Base-by-base conservation (phyloP, 1,140 invertebrate species). In the Chrysomallon squamiferum region DNA sequence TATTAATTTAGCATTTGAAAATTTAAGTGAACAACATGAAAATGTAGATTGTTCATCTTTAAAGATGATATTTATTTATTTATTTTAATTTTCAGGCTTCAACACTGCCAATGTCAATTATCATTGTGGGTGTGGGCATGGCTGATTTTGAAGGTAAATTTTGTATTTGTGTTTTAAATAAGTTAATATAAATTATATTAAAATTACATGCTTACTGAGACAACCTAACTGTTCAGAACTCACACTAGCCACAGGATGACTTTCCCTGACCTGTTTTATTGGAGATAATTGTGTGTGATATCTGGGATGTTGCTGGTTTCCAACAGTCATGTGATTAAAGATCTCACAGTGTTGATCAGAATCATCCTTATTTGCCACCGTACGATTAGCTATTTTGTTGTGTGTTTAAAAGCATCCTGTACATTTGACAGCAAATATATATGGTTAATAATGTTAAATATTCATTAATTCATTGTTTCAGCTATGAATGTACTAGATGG, bases 401-500 rank as follows among this genome's bases (percentile, higher is more conserved):
- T n/a, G n/a, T n/a, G n/a, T n/a, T n/a, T n/a, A n/a, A n/a, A n/a
- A n/a, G n/a, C n/a, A n/a, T n/a, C n/a, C n/a, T n/a, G n/a, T n/a
- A n/a, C n/a, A n/a, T n/a, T n/a, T n/a, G n/a, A n/a, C n/a, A n/a
- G n/a, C n/a, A n/a, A n/a, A n/a, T n/a, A n/a, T n/a, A n/a, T n/a
- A n/a, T n/a, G n/a, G n/a, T n/a, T n/a, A n/a, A n/a, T n/a, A n/a
- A n/a, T n/a, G n/a, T n/a, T n/a, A n/a, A n/a, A n/a, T n/a, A n/a
- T n/a, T n/a, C n/a, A n/a, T n/a, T n/a, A n/a, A n/a, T n/a, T n/a
- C n/a, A 38, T 30, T 66, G 2, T 74, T 73, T 50, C 60, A 80
- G 77, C 74, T 0, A 89, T 89, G 89, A 86, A 89, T 66, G 84
- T 86, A 65, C 71, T 89, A 58, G 89, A 90, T 78, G 87, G 87